Conservation (phyloP, 2,113 vertebrate species). For the Trogon surrucura region DNA sequence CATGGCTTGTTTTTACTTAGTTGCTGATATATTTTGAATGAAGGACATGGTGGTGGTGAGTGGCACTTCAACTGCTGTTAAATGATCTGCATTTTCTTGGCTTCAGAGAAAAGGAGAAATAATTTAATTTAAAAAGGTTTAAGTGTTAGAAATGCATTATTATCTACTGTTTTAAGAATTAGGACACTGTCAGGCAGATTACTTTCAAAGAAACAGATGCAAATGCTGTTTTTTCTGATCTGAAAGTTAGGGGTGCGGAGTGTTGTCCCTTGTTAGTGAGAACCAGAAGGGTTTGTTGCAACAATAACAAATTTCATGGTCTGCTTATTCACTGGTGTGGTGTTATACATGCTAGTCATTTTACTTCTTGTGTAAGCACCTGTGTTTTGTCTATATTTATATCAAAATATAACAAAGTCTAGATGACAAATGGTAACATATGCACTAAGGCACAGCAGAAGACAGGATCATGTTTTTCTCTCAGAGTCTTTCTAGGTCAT, state of each 20-base stretch:
- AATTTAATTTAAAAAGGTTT: neutral
- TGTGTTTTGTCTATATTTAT: neutral
- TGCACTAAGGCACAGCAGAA: neutral
- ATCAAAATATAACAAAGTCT: neutral
- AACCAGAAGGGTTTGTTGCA: neutral
- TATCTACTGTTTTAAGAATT: neutral
- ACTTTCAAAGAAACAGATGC: neutral
- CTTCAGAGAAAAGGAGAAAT: neutral
- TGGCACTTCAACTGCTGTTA: neutral
- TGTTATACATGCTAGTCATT: neutral
- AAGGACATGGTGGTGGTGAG: neutral
- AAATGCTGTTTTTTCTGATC: neutral
- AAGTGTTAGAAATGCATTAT: neutral
- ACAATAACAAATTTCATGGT: neutral
- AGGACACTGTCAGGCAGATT: neutral
- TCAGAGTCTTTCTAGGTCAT: slow-evolving; percentile 12
- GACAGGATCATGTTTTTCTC: neutral
- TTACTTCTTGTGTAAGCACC: neutral
- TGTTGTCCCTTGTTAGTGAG: neutral
- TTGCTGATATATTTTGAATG: neutral
- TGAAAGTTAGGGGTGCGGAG: neutral
- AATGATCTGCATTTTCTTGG: neutral
- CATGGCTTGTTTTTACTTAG: neutral
- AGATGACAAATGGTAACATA: neutral
- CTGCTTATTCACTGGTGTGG: neutral